Conservation (phyloP, 2,888 invertebrate genomes). For the Drosophila conformis region DNA sequence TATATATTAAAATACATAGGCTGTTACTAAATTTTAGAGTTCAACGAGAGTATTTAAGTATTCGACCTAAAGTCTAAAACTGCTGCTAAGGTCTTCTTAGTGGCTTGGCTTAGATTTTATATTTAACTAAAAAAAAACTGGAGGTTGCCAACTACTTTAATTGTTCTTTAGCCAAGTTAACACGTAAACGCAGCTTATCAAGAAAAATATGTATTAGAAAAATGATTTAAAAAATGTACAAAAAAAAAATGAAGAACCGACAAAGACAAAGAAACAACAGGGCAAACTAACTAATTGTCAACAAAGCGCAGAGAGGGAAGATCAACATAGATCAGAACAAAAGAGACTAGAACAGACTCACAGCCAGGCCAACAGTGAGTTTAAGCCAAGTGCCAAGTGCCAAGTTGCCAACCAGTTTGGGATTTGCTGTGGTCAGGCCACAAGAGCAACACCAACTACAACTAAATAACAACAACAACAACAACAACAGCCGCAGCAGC, state of each 20-base stretch:
- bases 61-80: background rate
- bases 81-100: background rate
- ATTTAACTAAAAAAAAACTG: constrained; percentile 34
- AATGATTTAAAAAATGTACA: constrained; percentile 44
- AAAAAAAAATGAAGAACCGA: constrained; percentile 32
- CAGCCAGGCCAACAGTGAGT: constrained; percentile 32
- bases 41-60: background rate
- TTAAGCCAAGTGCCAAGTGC: constrained; percentile 41
- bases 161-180: constrained; percentile 55
- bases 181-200: constrained; percentile 39
- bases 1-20: background rate
- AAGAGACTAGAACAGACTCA: constrained; percentile 44
- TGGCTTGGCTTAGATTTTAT: constrained; percentile 2
- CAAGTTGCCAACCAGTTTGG: constrained; percentile 65
- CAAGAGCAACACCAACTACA: constrained; percentile 19
- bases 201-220: constrained; percentile 59
- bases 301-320: constrained; percentile 41
- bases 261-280: constrained; percentile 39
- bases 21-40: background rate
- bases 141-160: constrained; percentile 49
- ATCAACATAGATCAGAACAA: constrained; percentile 43
- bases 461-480: constrained; percentile 12
- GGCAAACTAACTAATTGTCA: constrained; percentile 59
- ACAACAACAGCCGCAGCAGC: constrained; percentile 39
- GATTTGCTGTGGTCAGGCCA: constrained; percentile 32